Evolutionary conservation across 2,113 vertebrate genomes (phyloP), one percentile per base, ranked within the genome.

Genomic region (Rhinolophus sinicus): DNA sequence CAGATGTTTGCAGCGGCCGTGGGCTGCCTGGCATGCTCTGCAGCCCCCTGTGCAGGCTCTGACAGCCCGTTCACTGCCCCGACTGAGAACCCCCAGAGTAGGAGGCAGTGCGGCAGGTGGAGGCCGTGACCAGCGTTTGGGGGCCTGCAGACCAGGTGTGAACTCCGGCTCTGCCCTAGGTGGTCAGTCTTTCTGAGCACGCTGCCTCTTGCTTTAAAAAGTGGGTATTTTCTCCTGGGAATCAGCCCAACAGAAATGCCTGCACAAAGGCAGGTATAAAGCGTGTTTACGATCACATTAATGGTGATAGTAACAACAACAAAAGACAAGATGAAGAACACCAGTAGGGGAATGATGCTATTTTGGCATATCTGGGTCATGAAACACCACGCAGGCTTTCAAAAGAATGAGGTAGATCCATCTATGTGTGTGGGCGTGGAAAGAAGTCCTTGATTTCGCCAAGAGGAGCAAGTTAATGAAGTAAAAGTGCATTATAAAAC

Each of bases 21-120:
- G 26, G 7, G 58, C 5, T 0, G 5, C 14, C 7, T 2, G 65
- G 58, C n/a, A 1, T 4, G 40, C 40, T 8, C 33, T 1, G 14
- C 10, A 33, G 19, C 8, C 52, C 54, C 7, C 1, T 14, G 21
- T 6, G 3, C 5, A 44, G 16, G 52, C 5, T 8, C 67, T 30
- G 5, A 70, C 30, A 14, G 60, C 19, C 44, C 9, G 2, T 5
- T 12, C 19, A 6, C 52, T 2, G 18, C 28, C 11, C 11, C 0
- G 0, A 50, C 64, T 67, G 8, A 14, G 28, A n/a, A 30, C 15
- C 56, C 65, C 4, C 67, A 30, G 87, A 3, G 30, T 2, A 0
- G n/a, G 35, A 15, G 38, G 54, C 1, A 2, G 50, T 44, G 58
- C 1, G 1, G 77, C 47, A 52, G 6, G 11, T 0, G 9, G 28